Base-by-base conservation (phyloP, 2,888 invertebrate genomes). In the Seira musarum region DNA sequence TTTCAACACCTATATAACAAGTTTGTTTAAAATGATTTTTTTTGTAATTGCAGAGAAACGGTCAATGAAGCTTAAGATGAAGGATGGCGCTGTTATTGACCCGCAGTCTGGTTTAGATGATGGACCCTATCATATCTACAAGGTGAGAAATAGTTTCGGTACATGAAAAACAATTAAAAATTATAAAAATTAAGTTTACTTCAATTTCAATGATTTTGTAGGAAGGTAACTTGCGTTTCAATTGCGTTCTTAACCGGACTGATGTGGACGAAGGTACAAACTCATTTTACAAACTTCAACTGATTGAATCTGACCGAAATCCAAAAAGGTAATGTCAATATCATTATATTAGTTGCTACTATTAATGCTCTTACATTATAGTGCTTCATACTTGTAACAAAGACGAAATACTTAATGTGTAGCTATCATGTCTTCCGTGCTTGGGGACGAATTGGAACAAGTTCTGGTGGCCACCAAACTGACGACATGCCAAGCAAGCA, bases 361-460 rank as follows among this genome's bases (percentile, higher is more conserved):
- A n/a, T n/a, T n/a, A n/a, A n/a, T n/a, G n/a, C n/a, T n/a, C n/a
- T n/a, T n/a, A n/a, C n/a, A n/a, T n/a, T n/a, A n/a, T n/a, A n/a
- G n/a, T n/a, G n/a, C n/a, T n/a, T n/a, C n/a, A n/a, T n/a, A n/a
- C n/a, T n/a, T n/a, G n/a, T n/a, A n/a, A n/a, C n/a, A n/a, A n/a
- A n/a, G n/a, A n/a, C n/a, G n/a, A n/a, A n/a, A n/a, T n/a, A n/a
- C n/a, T n/a, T n/a, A n/a, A n/a, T 30, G 24, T 46, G 1, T 25
- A 78, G 71, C 1, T 78, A 78, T 89, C 95, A 93, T 93, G 88
- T 98, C 25, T 98, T 96, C 90, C 92, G 97, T 17, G 92, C 96
- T 0, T 99, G 99, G 99, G 99, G 99, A 13, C 92, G 99, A 79
- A 97, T 98, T 85, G 98, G 99, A 2, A 99, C 99, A 0, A 94